Evolutionary conservation across 2,113 vertebrate species (phyloP).

Genomic region (Rissa tridactyla): DNA sequence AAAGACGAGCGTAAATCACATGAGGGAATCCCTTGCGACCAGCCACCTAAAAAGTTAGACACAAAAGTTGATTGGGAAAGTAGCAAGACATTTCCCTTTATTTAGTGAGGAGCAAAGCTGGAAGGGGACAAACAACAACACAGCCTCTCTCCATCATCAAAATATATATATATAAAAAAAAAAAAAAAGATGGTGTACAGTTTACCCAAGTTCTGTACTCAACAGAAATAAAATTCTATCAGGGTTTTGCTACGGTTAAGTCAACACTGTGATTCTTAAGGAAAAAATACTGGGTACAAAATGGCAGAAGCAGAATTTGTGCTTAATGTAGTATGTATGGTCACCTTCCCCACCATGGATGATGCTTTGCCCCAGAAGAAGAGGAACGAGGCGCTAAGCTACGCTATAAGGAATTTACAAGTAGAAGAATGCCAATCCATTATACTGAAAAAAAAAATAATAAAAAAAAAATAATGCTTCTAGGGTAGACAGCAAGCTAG

Average conservation of each 20-base stretch:
- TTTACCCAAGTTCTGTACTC: not conserved
- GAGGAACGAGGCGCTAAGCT: not conserved
- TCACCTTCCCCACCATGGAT: not conserved
- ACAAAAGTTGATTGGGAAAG: not conserved
- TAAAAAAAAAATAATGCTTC: not conserved
- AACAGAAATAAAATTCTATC: not conserved
- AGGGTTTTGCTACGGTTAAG: not conserved
- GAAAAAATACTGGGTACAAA: not conserved
- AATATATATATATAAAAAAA: not conserved
- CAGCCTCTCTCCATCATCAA: not conserved
- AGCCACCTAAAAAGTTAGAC: constrained; percentile 81
- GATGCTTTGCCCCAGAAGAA: not conserved
- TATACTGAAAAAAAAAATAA: not conserved
- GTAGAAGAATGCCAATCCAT: not conserved
- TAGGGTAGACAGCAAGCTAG: not conserved
- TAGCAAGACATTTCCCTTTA: fast-evolving
- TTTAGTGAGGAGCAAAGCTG: not conserved
- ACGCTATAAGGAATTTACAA: not conserved
- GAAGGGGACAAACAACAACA: not conserved
- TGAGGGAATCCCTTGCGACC: constrained; percentile 97
- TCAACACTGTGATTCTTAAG: not conserved
- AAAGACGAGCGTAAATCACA: constrained; percentile 94
- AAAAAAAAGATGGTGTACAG: not conserved
- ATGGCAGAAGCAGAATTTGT: not conserved
- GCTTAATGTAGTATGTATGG: not conserved